Base-by-base conservation (phyloP, 2,797 vertebrate species). In the Labeo calbasu region DNA sequence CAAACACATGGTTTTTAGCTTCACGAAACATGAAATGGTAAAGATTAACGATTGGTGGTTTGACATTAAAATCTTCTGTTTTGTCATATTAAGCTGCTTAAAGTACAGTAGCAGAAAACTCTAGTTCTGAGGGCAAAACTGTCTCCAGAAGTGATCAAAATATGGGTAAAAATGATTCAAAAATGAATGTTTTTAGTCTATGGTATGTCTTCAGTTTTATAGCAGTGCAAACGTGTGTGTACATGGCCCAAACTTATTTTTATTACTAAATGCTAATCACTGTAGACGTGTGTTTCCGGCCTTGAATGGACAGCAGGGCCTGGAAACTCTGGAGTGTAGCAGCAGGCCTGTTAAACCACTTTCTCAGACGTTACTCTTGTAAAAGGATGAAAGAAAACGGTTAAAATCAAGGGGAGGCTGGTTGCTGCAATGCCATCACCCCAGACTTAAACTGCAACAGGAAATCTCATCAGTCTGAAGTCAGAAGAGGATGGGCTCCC, bases 1-100 rank as follows among this genome's bases (percentile, higher is more conserved):
- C 68, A 70, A 70, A 48, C 68, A 72, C 46, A 72, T 72, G 70
- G 23, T 17, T 51, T 72, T 72, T 72, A 72, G 23, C n/a, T 17
- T 51, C 69, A 46, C 50, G 40, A 43, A 50, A 25, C n/a, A 48
- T 48, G n/a, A 50, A 50, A 25, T 7, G 13, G 14, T 14, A 50
- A 72, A 72, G 43, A 50, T 46, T 25, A 15, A 71, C 25, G n/a
- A 25, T 15, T 1, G 46, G 23, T 17, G 14, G 43, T 48, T 46
- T 71, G n/a, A 71, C 69, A 71, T 25, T 48, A 17, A 71, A 17
- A 25, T 50, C 23, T 23, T 48, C 43, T 9, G 19, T 36, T 11
- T n/a, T 69, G 66, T 43, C 40, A 71, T 48, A 25, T 48, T 25
- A 48, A 50, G 43, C 1, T 25, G 2, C n/a, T 48, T 69, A 5